A percentile compares a stretch with the other conserved stretches of the same genome.
These are phyloP conservation scores for Epinotia demarniana DNA, from an alignment of 2,888 invertebrate genomes.

Conservation along the genomic window DNA sequence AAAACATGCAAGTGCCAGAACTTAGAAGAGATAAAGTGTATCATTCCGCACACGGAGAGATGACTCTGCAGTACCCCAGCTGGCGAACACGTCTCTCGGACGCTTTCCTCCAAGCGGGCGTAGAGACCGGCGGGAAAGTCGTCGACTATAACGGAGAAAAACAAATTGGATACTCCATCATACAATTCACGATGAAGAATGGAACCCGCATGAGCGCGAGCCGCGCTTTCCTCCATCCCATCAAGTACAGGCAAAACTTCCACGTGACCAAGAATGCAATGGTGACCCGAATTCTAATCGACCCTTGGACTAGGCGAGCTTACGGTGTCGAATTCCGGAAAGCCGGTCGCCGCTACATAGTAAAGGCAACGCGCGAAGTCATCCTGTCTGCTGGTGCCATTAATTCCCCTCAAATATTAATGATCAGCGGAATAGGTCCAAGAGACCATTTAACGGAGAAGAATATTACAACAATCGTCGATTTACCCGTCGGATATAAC, in stretches of 20 bases:
- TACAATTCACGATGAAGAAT: slow-evolving; percentile 87
- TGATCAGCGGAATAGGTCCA: slow-evolving; percentile 92
- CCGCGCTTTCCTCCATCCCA: slow-evolving; percentile 88
- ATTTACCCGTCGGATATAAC: slow-evolving; percentile 89
- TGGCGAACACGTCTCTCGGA: slow-evolving; percentile 84
- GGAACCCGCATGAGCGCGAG: slow-evolving; percentile 90
- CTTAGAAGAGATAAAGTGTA: slow-evolving; percentile 77
- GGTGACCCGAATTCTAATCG: slow-evolving; percentile 85
- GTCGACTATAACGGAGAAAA: slow-evolving; percentile 86
- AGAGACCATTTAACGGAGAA: slow-evolving; percentile 83
- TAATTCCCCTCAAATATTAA: slow-evolving; percentile 91
- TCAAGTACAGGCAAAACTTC: slow-evolving; percentile 84
- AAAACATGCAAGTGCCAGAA: slow-evolving; percentile 84
- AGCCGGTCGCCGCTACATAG: slow-evolving; percentile 69
- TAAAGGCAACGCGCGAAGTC: slow-evolving; percentile 86
- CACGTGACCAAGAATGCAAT: slow-evolving; percentile 85
- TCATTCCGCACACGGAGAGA: slow-evolving; percentile 85
- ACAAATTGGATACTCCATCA: slow-evolving; percentile 88
- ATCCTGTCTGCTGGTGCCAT: slow-evolving; percentile 92
- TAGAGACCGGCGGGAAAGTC: slow-evolving; percentile 86
- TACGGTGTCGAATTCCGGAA: slow-evolving; percentile 85
- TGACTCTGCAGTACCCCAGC: slow-evolving; percentile 86
- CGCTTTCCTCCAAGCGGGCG: slow-evolving; percentile 86
- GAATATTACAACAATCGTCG: slow-evolving; percentile 84
- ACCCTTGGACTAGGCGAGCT: slow-evolving; percentile 79